A percentile compares a stretch with the other conserved stretches of the same genome.
phyloP scores from a whole-genome alignment of 2,888 invertebrate species.

The Omphaloscelis lunosa region DNA sequence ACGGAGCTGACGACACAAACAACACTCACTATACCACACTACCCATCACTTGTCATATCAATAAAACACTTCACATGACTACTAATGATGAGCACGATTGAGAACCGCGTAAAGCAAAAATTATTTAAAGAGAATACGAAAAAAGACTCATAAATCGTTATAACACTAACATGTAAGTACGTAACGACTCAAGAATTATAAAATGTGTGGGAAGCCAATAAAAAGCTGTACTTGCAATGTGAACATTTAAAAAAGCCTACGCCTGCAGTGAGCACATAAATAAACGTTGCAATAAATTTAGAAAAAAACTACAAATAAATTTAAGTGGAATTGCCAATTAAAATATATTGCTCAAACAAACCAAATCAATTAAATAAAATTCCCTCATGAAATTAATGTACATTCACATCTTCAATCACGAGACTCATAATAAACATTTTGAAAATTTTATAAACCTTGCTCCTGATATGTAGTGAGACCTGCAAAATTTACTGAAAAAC shows the following conservation, averaged over 20 bases:
- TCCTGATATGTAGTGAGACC: constrained; percentile 90
- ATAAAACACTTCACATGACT: constrained; percentile 40
- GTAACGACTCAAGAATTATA: constrained; percentile 53
- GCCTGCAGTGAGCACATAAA: constrained; percentile 46
- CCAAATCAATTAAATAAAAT: constrained; percentile 63
- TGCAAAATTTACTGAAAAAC: constrained; percentile 90
- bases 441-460: constrained; percentile 86
- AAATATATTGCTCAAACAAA: constrained; percentile 67
- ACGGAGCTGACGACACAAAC: constrained; percentile 85
- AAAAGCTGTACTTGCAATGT: constrained; percentile 73
- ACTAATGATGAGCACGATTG: constrained; percentile 26
- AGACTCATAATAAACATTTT: constrained; percentile 80
- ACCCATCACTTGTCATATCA: neutral
- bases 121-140: constrained; percentile 14
- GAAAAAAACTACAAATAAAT: constrained; percentile 54
- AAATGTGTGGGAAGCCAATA: constrained; percentile 73
- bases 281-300: constrained; percentile 47
- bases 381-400: constrained; percentile 71
- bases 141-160: constrained; percentile 22
- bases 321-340: constrained; percentile 69
- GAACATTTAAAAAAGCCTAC: constrained; percentile 66
- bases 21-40: constrained; percentile 5
- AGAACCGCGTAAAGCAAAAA: constrained; percentile 22
- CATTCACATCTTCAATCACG: constrained; percentile 81
- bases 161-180: constrained; percentile 45